phyloP scores from a whole-genome alignment of 2,888 invertebrate species.

The Lithophane ornitopus region DNA sequence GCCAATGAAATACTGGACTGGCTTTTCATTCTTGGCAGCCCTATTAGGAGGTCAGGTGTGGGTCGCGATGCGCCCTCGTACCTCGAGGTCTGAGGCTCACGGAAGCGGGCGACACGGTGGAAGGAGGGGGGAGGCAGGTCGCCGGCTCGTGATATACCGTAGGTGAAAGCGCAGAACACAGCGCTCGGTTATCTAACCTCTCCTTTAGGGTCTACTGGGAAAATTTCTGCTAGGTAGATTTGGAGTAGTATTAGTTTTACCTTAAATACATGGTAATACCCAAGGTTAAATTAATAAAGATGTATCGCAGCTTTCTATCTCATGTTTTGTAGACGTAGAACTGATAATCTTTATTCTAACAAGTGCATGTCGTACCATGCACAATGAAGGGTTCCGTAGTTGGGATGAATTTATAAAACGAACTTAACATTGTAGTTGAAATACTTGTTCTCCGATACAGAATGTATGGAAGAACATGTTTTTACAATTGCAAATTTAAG shows the following conservation, averaged over 20 bases:
- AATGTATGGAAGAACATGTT: no score
- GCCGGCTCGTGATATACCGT: constrained; percentile 79
- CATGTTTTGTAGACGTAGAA: neutral
- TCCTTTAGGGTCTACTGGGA: constrained; percentile 64
- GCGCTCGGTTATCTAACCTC: constrained; percentile 71
- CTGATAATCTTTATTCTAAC: neutral
- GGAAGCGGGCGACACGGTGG: constrained; percentile 59
- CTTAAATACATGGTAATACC: neutral
- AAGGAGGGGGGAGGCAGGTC: constrained; percentile 40
- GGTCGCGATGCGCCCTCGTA: constrained; percentile 64
- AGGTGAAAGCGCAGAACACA: constrained; percentile 77
- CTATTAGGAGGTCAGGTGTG: constrained; percentile 61
- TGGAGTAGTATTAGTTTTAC: neutral
- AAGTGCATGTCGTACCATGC: no score
- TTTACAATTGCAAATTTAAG: no score
- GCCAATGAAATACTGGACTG: neutral
- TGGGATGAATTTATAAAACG: no score
- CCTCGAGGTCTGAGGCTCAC: constrained; percentile 56
- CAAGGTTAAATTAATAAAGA: neutral
- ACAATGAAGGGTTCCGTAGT: no score
- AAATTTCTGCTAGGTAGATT: constrained; percentile 46
- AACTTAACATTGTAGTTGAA: no score
- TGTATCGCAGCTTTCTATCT: neutral
- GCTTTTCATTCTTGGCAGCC: constrained; percentile 24
- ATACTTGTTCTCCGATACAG: no score